Evolutionary conservation across 2,113 vertebrate genomes (phyloP).

Genomic region (Melozone crissalis): DNA sequence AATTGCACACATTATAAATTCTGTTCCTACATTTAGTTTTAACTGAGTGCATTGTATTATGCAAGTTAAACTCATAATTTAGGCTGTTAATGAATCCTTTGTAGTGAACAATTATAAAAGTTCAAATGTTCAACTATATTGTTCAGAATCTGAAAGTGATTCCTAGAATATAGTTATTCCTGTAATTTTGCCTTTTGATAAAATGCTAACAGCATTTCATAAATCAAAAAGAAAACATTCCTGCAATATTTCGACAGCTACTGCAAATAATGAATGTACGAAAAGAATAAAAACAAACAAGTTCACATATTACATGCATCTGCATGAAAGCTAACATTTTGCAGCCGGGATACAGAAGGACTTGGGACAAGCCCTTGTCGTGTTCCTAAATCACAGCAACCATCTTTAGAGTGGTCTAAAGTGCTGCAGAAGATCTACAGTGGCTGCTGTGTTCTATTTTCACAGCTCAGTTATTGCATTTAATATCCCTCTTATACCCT

Average conservation of each 20-base stretch:
- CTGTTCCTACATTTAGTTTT: neutral
- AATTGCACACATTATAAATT: rapidly evolving
- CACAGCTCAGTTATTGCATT: neutral
- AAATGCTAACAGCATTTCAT: neutral
- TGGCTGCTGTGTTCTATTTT: neutral
- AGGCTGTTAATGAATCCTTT: neutral
- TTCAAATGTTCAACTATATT: neutral
- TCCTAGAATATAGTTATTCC: neutral
- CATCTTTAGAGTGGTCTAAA: neutral
- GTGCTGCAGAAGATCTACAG: neutral
- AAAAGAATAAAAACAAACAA: neutral
- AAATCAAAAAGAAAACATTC: neutral
- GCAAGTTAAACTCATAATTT: neutral
- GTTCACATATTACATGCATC: neutral
- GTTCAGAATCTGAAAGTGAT: neutral
- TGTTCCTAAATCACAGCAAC: neutral
- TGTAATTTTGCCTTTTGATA: neutral
- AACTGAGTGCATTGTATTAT: neutral
- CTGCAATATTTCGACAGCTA: neutral
- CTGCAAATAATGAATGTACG: neutral
- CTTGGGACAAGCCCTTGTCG: neutral
- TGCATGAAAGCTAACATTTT: neutral
- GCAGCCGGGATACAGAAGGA: neutral
- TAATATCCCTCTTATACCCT: neutral
- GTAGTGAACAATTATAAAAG: neutral